These are phyloP conservation scores for Meloidogyne exigua DNA, from an alignment of 1,140 invertebrate species.

Conservation along the genomic window DNA sequence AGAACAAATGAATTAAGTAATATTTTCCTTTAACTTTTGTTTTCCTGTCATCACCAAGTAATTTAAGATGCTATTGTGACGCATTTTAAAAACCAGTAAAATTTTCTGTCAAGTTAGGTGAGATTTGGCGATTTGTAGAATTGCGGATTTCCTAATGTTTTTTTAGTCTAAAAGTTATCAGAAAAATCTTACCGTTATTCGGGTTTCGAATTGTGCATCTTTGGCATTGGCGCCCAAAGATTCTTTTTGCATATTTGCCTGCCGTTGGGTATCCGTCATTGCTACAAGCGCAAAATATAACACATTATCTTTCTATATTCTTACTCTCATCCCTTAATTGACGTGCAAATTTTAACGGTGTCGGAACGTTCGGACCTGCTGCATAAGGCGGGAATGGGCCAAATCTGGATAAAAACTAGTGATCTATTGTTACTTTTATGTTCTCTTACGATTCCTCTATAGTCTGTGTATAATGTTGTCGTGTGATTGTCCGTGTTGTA, in stretches of 20 bases:
- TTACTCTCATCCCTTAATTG: conserved; percentile 62
- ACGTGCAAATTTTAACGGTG: conserved; percentile 54
- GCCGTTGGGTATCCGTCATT: conserved; percentile 50
- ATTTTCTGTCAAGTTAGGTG: conserved; percentile 33
- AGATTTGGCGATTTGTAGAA: conserved; percentile 35
- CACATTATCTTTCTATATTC: not conserved
- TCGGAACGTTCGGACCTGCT: conserved; percentile 31
- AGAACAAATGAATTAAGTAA: not conserved
- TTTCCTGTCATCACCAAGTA: not conserved
- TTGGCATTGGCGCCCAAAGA: conserved; percentile 35
- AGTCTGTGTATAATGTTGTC: conserved; percentile 48
- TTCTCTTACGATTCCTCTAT: conserved; percentile 48
- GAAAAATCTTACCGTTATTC: conserved; percentile 35
- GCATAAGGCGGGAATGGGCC: conserved; percentile 57
- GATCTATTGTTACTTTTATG: not conserved
- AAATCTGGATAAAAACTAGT: conserved; percentile 34
- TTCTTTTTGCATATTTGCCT: conserved; percentile 52
- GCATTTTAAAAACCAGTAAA: not conserved
- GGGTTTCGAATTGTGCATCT: conserved; percentile 44
- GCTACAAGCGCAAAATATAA: conserved; percentile 38
- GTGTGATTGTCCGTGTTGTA: conserved; percentile 54
- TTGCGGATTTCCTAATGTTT: conserved; percentile 45
- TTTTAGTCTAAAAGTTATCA: not conserved
- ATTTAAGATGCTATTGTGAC: not conserved
- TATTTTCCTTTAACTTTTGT: not conserved